These are phyloP conservation scores for Bugula neritina DNA, from an alignment of 2,888 invertebrate genomes.

Conservation along the genomic window DNA sequence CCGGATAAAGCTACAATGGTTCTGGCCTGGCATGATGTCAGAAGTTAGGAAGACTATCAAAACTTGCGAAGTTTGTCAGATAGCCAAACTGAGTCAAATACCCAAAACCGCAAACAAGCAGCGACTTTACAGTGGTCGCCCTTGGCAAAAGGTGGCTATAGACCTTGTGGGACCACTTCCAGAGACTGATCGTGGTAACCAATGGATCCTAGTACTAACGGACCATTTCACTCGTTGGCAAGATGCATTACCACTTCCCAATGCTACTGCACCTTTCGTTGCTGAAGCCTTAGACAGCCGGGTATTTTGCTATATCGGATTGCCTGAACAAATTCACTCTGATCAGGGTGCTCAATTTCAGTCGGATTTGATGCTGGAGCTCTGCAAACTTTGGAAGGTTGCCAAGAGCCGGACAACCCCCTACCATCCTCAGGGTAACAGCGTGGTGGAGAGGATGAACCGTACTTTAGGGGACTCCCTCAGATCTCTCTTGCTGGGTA, in stretches of 20 bases:
- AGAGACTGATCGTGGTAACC: background rate
- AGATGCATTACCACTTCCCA: background rate
- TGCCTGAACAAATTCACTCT: no score
- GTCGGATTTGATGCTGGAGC: background rate
- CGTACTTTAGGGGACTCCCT: background rate
- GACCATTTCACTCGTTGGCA: background rate
- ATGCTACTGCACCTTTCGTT: background rate
- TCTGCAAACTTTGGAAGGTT: background rate
- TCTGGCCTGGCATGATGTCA: background rate
- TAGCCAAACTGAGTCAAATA: background rate
- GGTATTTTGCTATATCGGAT: background rate
- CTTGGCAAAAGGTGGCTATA: background rate
- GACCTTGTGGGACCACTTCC: background rate
- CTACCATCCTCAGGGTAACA: no score
- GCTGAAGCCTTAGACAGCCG: background rate
- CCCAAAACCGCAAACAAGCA: background rate
- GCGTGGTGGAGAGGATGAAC: no score
- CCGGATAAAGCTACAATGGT: background rate
- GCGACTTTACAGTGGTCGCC: background rate
- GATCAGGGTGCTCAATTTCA: no score
- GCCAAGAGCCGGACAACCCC: background rate
- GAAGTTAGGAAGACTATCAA: background rate
- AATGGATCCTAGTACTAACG: background rate
- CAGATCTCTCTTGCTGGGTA: background rate
- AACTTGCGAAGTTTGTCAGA: background rate